Percentiles rank a stretch among this genome's conserved stretches.
Evolutionary conservation across 1,140 invertebrate genomes (phyloP).

Genomic region (Cyrtorhinus lividipennis): DNA sequence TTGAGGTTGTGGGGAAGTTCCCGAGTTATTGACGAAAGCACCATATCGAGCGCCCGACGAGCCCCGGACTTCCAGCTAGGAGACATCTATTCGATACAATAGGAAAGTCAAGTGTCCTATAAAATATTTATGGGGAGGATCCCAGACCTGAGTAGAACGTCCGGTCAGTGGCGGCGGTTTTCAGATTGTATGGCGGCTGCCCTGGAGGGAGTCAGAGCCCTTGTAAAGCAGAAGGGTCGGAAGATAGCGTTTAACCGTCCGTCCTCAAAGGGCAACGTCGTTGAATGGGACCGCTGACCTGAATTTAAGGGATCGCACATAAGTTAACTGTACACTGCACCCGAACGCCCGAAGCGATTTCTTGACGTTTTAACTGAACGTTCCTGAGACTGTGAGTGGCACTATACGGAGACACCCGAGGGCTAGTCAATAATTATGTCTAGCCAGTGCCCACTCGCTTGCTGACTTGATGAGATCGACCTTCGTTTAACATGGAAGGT

Average conservation of each 20-base stretch:
- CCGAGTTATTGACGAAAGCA: too few relatives aligned
- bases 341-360: neutral
- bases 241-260: conserved; percentile 3
- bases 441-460: too few relatives aligned
- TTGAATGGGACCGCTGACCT: neutral
- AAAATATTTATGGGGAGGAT: neutral
- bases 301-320: conserved; percentile 2
- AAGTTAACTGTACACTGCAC: neutral
- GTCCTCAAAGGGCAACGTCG: neutral
- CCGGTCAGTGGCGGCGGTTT: neutral
- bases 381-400: too few relatives aligned
- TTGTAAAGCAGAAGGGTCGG: neutral
- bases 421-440: too few relatives aligned
- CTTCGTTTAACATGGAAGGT: too few relatives aligned
- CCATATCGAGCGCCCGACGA: too few relatives aligned
- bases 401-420: too few relatives aligned
- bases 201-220: neutral
- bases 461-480: too few relatives aligned
- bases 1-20: too few relatives aligned
- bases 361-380: too few relatives aligned
- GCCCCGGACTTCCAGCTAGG: too few relatives aligned
- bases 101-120: neutral
- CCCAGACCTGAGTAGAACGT: neutral
- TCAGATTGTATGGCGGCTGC: neutral
- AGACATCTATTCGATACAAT: neutral